These are phyloP conservation scores for Orchesella cincta DNA, from an alignment of 1,140 invertebrate genomes.

Conservation along the genomic window DNA sequence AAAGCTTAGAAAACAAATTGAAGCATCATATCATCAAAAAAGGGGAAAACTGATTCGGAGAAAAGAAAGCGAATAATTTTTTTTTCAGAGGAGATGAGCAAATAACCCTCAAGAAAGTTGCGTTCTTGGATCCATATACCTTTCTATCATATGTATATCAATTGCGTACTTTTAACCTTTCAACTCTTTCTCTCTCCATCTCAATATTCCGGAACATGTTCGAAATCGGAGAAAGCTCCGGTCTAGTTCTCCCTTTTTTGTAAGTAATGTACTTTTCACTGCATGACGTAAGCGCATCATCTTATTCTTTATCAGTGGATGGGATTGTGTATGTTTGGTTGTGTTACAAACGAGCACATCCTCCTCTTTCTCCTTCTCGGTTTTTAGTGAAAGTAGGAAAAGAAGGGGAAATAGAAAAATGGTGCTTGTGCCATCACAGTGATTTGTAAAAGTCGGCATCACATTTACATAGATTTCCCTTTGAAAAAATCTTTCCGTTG, in stretches of 20 bases:
- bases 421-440: constrained; percentile 20
- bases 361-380: neutral
- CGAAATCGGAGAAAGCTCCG: too few species aligned
- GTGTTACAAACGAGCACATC: neutral
- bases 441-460: constrained; percentile 29
- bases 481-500: constrained; percentile 11
- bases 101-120: neutral
- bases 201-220: too few species aligned
- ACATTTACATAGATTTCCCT: constrained; percentile 20
- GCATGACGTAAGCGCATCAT: constrained; percentile 7
- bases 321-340: neutral
- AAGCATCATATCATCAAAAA: too few species aligned
- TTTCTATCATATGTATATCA: too few species aligned
- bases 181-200: too few species aligned
- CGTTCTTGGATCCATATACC: too few species aligned
- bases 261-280: too few species aligned
- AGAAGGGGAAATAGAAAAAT: constrained; percentile 20
- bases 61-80: neutral
- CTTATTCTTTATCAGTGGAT: constrained; percentile 3
- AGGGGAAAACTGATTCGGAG: neutral
- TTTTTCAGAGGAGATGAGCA: neutral
- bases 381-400: neutral
- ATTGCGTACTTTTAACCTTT: too few species aligned
- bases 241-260: too few species aligned
- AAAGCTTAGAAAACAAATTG: neutral